Evolutionary conservation across 2,113 vertebrate genomes (phyloP).

Genomic region (Ceyx cyanopectus): DNA sequence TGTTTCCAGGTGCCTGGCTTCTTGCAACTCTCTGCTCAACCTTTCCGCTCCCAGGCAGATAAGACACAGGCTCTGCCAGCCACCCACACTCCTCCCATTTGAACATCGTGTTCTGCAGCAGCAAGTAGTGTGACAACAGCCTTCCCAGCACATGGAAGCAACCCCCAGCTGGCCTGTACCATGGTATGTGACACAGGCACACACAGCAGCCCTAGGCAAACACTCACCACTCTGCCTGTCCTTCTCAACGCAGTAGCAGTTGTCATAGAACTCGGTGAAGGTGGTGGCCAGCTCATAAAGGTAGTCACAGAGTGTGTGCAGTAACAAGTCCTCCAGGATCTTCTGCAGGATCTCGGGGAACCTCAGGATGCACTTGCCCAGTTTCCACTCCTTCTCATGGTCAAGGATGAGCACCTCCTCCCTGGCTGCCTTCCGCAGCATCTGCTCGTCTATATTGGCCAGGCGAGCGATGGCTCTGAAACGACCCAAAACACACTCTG

Average conservation of each 20-base stretch:
- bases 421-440: conserved; percentile 84
- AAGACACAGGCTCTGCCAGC: neutral
- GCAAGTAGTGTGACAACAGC: neutral
- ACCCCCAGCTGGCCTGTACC: rapidly evolving
- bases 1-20: neutral
- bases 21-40: neutral
- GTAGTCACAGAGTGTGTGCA: conserved; percentile 95
- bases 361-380: conserved; percentile 92
- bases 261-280: conserved; percentile 98
- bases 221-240: conserved; percentile 91
- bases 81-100: neutral
- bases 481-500: neutral
- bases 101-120: neutral
- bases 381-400: conserved; percentile 97
- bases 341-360: conserved; percentile 96
- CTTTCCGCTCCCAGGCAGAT: neutral
- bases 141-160: neutral
- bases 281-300: conserved; percentile 97
- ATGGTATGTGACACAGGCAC: neutral
- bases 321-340: conserved; percentile 92
- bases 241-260: conserved; percentile 98
- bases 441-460: conserved; percentile 85
- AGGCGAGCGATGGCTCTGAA: conserved; percentile 92
- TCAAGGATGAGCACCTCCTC: conserved; percentile 87
- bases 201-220: rapidly evolving